Conservation (phyloP, 2,888 invertebrate species). For the Gisinianus flammeolus region DNA sequence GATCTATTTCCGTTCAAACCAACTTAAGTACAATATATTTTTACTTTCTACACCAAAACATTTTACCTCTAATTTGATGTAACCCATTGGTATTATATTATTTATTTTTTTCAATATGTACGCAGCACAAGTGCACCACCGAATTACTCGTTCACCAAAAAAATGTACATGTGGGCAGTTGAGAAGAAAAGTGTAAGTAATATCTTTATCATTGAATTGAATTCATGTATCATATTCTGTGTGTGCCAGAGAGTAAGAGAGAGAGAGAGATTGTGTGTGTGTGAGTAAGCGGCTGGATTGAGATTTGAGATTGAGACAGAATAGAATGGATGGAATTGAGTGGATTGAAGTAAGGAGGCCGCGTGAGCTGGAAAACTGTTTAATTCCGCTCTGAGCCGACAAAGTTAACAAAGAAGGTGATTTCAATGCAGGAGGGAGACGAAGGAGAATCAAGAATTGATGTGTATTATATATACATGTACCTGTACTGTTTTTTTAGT, state of each 20-base stretch:
- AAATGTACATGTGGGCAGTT: slow-evolving; percentile 13
- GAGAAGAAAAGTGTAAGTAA: slow-evolving; percentile 34
- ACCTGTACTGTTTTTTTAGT: neutral
- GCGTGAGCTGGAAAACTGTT: slow-evolving; percentile 41
- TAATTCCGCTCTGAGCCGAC: slow-evolving; percentile 38
- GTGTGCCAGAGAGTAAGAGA: slow-evolving; percentile 14
- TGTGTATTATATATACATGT: neutral
- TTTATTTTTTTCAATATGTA: no score
- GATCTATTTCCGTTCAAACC: no score
- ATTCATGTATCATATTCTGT: slow-evolving; percentile 12
- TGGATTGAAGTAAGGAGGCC: slow-evolving; percentile 26
- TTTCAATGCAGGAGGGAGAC: slow-evolving; percentile 39
- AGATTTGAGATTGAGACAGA: slow-evolving; percentile 38
- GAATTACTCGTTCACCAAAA: neutral
- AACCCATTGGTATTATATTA: no score
- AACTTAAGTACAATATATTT: no score
- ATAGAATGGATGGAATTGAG: slow-evolving; percentile 34
- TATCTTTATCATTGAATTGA: slow-evolving; percentile 33
- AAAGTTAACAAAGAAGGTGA: slow-evolving; percentile 42
- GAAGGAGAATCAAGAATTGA: slow-evolving; percentile 19
- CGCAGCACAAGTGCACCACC: neutral
- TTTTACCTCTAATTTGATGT: no score
- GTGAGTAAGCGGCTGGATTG: slow-evolving; percentile 31
- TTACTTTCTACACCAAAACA: no score
- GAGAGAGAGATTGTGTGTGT: slow-evolving; percentile 15